Evolutionary conservation across 2,888 invertebrate genomes (phyloP), one percentile per base, ranked within the genome.

Genomic region (Limenitis camilla): DNA sequence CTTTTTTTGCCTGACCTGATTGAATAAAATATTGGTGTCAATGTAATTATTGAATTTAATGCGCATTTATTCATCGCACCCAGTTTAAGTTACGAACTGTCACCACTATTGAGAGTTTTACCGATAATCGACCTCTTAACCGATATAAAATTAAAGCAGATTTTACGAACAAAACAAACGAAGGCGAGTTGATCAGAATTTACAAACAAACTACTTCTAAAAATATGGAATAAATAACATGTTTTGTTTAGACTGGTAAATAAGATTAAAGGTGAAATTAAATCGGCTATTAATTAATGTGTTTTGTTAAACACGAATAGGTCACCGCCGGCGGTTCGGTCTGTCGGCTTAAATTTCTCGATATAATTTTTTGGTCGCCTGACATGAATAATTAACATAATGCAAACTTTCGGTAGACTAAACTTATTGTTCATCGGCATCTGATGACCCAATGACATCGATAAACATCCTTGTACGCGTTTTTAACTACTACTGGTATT

Each of bases 11-110:
- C 72, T 72, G 71, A 69, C 72, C 50, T 44, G 61, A 62, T 62
- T 61, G 62, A 61, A 66, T 74, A 77, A 79, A 74, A 69, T 76
- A 79, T 82, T 72, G 80, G 80, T 86, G 85, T 81, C 84, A 82
- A 77, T 78, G 77, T 73, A 78, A 79, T 77, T 80, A 82, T 84
- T 82, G 83, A 81, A 78, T 75, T 81, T 75, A 60, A 78, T 72
- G 72, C 78, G 68, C 64, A 76, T 78, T 78, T 80, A 78, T 78
- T 77, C 72, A 72, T 62, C 61, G 58, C 49, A 66, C 69, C 64
- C 59, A 61, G 67, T 71, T 71, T 65, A 58, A 66, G 58, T 67
- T 67, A 65, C 61, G 61, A 66, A 68, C 62, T 68, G 68, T 67
- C 66, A 59, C 60, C 61, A 63, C 50, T 59, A 60, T 61, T 60